Conservation (phyloP, 2,888 invertebrate species). For the Mythimna albipuncta region DNA sequence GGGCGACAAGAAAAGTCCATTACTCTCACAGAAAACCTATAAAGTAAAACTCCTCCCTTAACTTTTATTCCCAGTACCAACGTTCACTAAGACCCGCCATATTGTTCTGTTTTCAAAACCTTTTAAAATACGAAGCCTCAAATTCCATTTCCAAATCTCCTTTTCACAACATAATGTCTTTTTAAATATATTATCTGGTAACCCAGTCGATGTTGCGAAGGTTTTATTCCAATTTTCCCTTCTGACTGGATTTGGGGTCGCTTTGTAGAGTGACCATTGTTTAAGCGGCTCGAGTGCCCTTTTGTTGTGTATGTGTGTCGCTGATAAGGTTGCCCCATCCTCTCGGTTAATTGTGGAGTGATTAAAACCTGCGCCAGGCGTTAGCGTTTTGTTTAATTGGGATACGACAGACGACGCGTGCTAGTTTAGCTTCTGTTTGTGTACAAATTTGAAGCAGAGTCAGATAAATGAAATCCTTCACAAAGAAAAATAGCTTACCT, state of each 20-base stretch:
- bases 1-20: constrained; percentile 71
- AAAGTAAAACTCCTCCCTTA: constrained; percentile 49
- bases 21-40: constrained; percentile 59
- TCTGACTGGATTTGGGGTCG: constrained; percentile 74
- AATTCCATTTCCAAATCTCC: constrained; percentile 58
- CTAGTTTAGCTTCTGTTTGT: constrained; percentile 30
- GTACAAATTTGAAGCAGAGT: background rate
- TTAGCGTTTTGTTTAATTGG: constrained; percentile 49
- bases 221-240: constrained; percentile 74
- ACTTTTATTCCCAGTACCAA: constrained; percentile 53
- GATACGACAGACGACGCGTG: constrained; percentile 27
- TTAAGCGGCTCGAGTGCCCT: constrained; percentile 72
- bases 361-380: constrained; percentile 53
- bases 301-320: constrained; percentile 75
- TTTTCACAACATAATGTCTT: constrained; percentile 54
- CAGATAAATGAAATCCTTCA: constrained; percentile 3
- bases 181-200: constrained; percentile 68
- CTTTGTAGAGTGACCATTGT: constrained; percentile 76
- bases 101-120: constrained; percentile 58
- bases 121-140: constrained; percentile 45
- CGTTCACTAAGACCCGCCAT: constrained; percentile 45
- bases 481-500: too few species aligned
- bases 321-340: constrained; percentile 70
- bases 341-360: constrained; percentile 71
- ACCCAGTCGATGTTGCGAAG: constrained; percentile 61